Conservation (phyloP, 35 echinoderm and acorn worm genomes). For the Eucidaris tribuloides region DNA sequence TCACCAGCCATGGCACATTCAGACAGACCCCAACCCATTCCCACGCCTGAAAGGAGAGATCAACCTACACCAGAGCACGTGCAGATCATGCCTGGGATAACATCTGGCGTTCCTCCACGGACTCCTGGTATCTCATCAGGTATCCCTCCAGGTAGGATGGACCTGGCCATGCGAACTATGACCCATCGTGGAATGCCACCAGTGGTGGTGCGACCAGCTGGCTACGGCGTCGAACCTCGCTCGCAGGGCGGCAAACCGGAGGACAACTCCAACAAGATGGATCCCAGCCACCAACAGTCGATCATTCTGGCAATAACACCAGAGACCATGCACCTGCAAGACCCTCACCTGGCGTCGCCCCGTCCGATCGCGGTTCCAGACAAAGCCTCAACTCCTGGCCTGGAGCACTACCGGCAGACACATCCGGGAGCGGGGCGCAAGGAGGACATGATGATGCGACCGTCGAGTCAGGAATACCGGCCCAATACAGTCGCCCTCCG, state of each 20-base stretch:
- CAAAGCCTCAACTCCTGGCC: constrained; percentile 20
- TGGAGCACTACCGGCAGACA: constrained; percentile 27
- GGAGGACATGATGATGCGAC: constrained; percentile 12
- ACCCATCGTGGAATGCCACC: constrained; percentile 64
- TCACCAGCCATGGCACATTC: constrained; percentile 76
- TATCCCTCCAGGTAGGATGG: constrained; percentile 61
- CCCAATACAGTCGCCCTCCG: background rate
- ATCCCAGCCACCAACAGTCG: background rate
- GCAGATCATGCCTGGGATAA: constrained; percentile 55
- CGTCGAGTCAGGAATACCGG: constrained; percentile 41
- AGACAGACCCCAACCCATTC: constrained; percentile 43
- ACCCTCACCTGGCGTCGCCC: constrained; percentile 17
- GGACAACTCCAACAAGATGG: constrained; percentile 17
- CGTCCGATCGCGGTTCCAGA: constrained; percentile 27
- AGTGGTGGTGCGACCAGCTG: constrained; percentile 42
- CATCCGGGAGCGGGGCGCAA: constrained; percentile 13
- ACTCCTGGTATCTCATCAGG: constrained; percentile 83
- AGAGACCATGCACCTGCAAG: constrained; percentile 41
- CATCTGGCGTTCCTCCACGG: constrained; percentile 48
- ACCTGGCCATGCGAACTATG: constrained; percentile 29
- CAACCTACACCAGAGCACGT: constrained; percentile 41
- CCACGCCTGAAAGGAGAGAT: constrained; percentile 59
- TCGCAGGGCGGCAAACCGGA: constrained; percentile 24
- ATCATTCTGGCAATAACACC: constrained; percentile 29
- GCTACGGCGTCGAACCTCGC: constrained; percentile 28